phyloP scores from a whole-genome alignment of 2,888 invertebrate genomes.

The Morinoia aosen region DNA sequence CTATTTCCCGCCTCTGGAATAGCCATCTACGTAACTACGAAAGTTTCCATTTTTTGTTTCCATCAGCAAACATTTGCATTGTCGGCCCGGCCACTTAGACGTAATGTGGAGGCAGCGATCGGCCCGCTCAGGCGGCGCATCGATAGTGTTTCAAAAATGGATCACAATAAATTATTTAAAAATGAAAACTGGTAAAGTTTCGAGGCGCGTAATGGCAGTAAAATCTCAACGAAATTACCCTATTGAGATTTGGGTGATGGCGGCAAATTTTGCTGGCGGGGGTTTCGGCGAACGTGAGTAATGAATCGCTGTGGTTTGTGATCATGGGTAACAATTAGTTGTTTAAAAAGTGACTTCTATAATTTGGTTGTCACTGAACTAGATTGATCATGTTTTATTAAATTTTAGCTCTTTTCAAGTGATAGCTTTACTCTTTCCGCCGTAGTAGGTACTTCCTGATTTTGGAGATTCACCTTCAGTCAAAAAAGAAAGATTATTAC shows the following conservation, averaged over 20 bases:
- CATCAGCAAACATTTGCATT: slow-evolving; percentile 38
- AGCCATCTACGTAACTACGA: slow-evolving; percentile 38
- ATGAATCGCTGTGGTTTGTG: not conserved
- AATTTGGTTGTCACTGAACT: not conserved
- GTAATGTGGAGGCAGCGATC: slow-evolving; percentile 23
- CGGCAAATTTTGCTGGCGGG: not conserved
- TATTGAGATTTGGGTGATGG: not conserved
- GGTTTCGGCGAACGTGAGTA: not conserved
- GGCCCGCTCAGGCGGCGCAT: not conserved
- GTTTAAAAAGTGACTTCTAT: not conserved
- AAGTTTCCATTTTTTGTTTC: slow-evolving; percentile 44
- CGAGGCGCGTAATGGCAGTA: not conserved
- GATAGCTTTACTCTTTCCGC: no score
- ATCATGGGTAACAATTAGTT: not conserved
- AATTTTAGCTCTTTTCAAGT: not conserved
- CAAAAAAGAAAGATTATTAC: no score
- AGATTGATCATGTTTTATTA: not conserved
- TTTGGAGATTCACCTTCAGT: no score
- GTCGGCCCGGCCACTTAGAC: not conserved
- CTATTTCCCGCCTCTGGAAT: not conserved
- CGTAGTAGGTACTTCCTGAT: no score
- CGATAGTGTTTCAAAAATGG: slow-evolving; percentile 19
- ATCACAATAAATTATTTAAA: not conserved
- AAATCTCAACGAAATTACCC: not conserved
- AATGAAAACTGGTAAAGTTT: not conserved